A percentile compares a stretch with the other conserved stretches of the same genome.
Evolutionary conservation across 1,140 invertebrate genomes (phyloP).

Genomic region (Drosophila nannoptera): DNA sequence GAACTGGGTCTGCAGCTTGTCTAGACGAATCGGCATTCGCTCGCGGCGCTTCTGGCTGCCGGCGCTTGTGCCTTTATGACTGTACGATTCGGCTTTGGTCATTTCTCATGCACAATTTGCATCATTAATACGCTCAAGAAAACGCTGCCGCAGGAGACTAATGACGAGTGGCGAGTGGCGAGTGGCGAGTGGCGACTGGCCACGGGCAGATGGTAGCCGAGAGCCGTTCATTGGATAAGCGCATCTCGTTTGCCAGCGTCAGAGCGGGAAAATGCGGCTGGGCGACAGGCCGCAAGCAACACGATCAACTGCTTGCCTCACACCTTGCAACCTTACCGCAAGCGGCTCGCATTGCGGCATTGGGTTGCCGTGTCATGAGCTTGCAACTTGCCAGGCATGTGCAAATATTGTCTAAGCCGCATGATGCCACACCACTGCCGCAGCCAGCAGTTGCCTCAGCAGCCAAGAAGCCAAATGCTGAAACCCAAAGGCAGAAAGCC

Average conservation of each 20-base stretch:
- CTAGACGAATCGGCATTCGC: constrained; percentile 33
- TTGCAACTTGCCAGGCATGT: constrained; percentile 21
- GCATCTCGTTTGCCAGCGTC: constrained; percentile 1
- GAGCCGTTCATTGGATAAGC: neutral
- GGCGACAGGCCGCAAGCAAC: neutral
- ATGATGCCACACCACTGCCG: constrained; percentile 7
- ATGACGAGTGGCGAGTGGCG: constrained; percentile 14
- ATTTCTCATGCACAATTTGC: constrained; percentile 49
- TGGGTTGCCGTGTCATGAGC: constrained; percentile 20
- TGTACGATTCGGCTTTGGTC: constrained; percentile 20
- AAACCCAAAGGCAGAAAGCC: neutral
- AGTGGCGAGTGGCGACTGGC: constrained; percentile 8
- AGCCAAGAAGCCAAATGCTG: neutral
- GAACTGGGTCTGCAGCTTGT: constrained; percentile 5
- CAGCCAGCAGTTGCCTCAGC: neutral
- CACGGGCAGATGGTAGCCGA: neutral
- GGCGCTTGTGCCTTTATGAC: constrained; percentile 12
- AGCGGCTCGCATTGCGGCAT: constrained; percentile 29
- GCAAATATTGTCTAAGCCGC: constrained; percentile 26
- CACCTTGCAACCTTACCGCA: constrained; percentile 20
- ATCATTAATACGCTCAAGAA: constrained; percentile 54
- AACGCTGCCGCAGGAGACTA: constrained; percentile 5
- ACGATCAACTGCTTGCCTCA: constrained; percentile 15
- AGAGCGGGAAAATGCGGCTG: neutral
- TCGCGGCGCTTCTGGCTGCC: constrained; percentile 1